Base-by-base conservation (phyloP, 2,113 vertebrate genomes). In the Crypturellus undulatus region DNA sequence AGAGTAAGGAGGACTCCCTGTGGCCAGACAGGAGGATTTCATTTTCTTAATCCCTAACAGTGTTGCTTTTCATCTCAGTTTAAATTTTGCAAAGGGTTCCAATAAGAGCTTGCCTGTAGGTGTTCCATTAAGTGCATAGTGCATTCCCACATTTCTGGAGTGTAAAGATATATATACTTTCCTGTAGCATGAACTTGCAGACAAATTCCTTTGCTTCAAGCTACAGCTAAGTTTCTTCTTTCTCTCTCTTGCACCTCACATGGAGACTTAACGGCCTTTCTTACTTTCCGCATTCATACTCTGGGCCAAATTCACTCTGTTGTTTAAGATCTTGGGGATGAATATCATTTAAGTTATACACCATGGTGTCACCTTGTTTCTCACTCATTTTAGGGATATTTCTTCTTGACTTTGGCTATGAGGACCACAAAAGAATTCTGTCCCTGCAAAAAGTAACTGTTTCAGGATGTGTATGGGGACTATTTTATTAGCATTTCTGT, bases 1-100 rank as follows among this genome's bases (percentile, higher is more conserved):
- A 89, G 94, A 95, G 69, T 75, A 89, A 97, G 90, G 89, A 95
- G 93, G 97, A 96, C 97, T 96, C 92, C 96, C 69, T 84, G 94
- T 96, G 97, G 97, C 75, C 94, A 91, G 19, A 67, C 7, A 85
- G 88, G 24, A 94, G 67, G 79, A 93, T 88, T 84, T 93, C 83
- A 73, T 2, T 34, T 90, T 70, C 62, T 80, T 87, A 45, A 30
- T 79, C 52, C 45, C 79, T 83, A 15, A 22, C 21, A 47, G 30
- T 80, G 91, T 78, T 71, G 64, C 42, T 90, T 84, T 79, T 82
- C 16, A 15, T 64, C 62, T 79, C 43, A 32, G 6, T 87, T 80
- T 34, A 69, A 21, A 52, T 65, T 82, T 52, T 20, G 30, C 90
- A 42, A 47, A 94, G 36, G 63, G 26, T 81, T 93, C n/a, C 70